phyloP scores from a whole-genome alignment of 1,140 invertebrate species.

The Parapsyche elsis region DNA sequence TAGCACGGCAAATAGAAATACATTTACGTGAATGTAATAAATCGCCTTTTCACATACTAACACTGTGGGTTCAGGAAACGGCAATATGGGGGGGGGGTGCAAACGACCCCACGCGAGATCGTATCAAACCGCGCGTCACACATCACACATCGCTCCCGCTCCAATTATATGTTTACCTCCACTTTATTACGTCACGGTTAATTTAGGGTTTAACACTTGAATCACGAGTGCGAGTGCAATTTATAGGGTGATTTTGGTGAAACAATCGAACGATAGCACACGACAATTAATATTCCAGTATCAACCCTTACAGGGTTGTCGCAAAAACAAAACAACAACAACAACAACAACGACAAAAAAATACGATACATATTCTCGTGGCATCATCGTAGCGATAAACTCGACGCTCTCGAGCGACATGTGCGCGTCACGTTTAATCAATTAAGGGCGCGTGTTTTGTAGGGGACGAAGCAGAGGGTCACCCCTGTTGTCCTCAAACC shows the following conservation, averaged over 20 bases:
- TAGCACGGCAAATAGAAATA: background rate
- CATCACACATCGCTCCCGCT: conserved; percentile 1
- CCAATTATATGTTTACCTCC: conserved; percentile 43
- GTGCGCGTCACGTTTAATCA: conserved; percentile 40
- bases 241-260: conserved; percentile 1
- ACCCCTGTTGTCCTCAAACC: background rate
- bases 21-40: conserved; percentile 21
- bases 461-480: background rate
- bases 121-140: background rate
- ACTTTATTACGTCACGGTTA: conserved; percentile 39
- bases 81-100: background rate
- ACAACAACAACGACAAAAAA: too few relatives aligned
- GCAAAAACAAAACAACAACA: too few relatives aligned
- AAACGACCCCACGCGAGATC: conserved; percentile 8
- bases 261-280: background rate
- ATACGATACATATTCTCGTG: too few relatives aligned
- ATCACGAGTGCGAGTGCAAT: conserved; percentile 32
- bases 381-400: background rate
- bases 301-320: too few relatives aligned
- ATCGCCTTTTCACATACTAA: conserved; percentile 24
- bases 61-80: background rate
- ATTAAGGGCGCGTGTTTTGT: conserved; percentile 28
- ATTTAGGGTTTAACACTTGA: conserved; percentile 43
- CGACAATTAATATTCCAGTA: too few relatives aligned
- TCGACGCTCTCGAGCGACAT: conserved; percentile 6